Base-by-base conservation (phyloP, 2,113 vertebrate genomes). In the pig (Sus scrofa) region DNA sequence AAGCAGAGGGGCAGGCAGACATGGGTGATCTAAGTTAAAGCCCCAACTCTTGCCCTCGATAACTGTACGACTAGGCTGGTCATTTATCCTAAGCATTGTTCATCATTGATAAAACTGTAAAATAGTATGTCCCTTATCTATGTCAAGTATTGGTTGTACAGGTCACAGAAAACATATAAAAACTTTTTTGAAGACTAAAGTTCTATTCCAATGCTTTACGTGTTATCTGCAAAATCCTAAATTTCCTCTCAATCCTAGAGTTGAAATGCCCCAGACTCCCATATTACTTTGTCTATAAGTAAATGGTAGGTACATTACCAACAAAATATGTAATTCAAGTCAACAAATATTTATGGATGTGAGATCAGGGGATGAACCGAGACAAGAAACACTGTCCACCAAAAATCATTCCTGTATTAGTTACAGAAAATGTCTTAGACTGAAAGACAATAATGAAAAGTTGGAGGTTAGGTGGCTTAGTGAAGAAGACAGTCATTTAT, bases 311-410 rank as follows among this genome's bases (percentile, higher is more conserved):
- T 34, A 89, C 0, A 52, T 27, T 56, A 82, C 34, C 67, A 67
- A 95, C 8, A 90, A 92, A 95, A 84, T 79, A 82, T 60, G 50
- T 91, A 83, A 26, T 79, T 83, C 44, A 97, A 87, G 56, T 81
- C 50, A 84, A 85, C 22, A 83, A 71, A 56, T 50, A 86, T 54
- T 83, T 93, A 91, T 65, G 32, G 19, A 92, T 77, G 12, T 89
- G 67, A 44, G 44, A 71, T n/a, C 24, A 84, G 39, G 24, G 18
- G 27, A 86, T 62, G 20, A 92, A 86, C 27, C 56, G 86, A 70
- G 50, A 78, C 11, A 75, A 71, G 2, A 1, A 83, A 52, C 24
- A 60, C 4, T 67, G 32, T 16, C 27, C 63, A 79, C 20, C n/a
- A 67, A 84, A 91, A 87, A 58, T 67, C 27, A 83, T n/a, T 13